A percentile compares a stretch with the other conserved stretches of the same genome.
These are phyloP conservation scores for Latrodectus elegans DNA, from an alignment of 2,888 invertebrate genomes.

Conservation along the genomic window DNA sequence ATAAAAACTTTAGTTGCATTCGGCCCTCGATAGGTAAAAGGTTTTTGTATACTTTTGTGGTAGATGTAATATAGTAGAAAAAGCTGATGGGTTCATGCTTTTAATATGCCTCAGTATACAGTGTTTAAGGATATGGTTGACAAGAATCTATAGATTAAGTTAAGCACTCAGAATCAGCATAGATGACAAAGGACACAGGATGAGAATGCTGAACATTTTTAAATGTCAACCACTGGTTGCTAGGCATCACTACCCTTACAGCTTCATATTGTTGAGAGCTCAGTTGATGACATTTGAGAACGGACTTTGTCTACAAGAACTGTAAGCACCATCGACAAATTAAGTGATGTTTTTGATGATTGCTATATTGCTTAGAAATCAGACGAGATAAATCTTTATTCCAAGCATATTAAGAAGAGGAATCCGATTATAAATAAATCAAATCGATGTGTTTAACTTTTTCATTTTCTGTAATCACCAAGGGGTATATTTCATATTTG, in stretches of 20 bases:
- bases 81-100: no score
- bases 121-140: neutral
- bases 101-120: no score
- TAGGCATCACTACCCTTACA: constrained; percentile 7
- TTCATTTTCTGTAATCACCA: neutral
- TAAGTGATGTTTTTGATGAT: neutral
- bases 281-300: neutral
- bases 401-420: constrained; percentile 7
- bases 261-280: constrained; percentile 3
- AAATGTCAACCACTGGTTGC: constrained; percentile 11
- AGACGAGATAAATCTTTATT: constrained; percentile 30
- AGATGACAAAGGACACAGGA: neutral
- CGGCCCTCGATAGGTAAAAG: no score
- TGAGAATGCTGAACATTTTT: neutral
- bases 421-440: neutral
- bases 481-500: constrained; percentile 21
- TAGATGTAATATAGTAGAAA: no score
- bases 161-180: constrained; percentile 13
- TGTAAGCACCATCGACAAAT: constrained; percentile 29
- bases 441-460: constrained; percentile 2
- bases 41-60: no score
- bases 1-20: no score
- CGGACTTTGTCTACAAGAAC: neutral
- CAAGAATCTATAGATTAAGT: neutral
- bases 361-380: neutral